Evolutionary conservation across 53 echinoderm and acorn worm genomes (phyloP).

Genomic region (Crossaster papposus): DNA sequence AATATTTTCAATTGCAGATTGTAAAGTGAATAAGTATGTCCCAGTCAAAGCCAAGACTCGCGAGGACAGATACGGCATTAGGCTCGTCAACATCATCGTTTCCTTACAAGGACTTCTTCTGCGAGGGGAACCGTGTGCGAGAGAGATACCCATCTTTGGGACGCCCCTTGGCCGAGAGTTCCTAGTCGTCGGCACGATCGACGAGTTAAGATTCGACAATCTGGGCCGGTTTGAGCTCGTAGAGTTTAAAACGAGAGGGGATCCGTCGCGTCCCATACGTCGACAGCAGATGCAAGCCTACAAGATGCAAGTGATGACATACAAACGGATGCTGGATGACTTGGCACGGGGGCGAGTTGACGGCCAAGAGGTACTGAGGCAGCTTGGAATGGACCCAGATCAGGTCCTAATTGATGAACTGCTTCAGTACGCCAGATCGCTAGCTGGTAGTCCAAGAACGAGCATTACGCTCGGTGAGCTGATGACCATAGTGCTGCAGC

Average conservation of each 20-base stretch:
- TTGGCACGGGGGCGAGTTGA: conserved; percentile 67
- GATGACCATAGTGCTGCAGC: conserved; percentile 57
- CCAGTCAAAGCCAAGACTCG: conserved; percentile 61
- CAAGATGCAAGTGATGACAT: conserved; percentile 85
- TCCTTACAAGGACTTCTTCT: conserved; percentile 64
- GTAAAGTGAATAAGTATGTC: conserved; percentile 84
- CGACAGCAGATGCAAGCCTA: conserved; percentile 78
- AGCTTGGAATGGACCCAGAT: conserved; percentile 59
- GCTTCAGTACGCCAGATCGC: conserved; percentile 18
- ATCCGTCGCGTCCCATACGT: conserved; percentile 53
- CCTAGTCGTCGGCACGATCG: conserved; percentile 78
- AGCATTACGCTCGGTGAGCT: conserved; percentile 66
- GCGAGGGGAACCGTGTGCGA: conserved; percentile 51
- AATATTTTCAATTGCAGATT: conserved; percentile 61
- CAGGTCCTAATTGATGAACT: conserved; percentile 67
- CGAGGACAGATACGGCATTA: conserved; percentile 82
- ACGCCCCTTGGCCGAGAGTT: conserved; percentile 66
- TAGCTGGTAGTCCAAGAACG: background rate
- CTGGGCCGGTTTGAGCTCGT: conserved; percentile 75
- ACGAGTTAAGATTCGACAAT: conserved; percentile 81
- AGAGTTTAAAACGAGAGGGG: conserved; percentile 88
- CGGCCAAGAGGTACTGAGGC: conserved; percentile 50
- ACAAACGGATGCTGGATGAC: conserved; percentile 90
- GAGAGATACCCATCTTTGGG: conserved; percentile 89
- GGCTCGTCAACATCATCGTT: conserved; percentile 78